phyloP scores from a whole-genome alignment of 2,888 invertebrate genomes.

The Choreutis nemorana region DNA sequence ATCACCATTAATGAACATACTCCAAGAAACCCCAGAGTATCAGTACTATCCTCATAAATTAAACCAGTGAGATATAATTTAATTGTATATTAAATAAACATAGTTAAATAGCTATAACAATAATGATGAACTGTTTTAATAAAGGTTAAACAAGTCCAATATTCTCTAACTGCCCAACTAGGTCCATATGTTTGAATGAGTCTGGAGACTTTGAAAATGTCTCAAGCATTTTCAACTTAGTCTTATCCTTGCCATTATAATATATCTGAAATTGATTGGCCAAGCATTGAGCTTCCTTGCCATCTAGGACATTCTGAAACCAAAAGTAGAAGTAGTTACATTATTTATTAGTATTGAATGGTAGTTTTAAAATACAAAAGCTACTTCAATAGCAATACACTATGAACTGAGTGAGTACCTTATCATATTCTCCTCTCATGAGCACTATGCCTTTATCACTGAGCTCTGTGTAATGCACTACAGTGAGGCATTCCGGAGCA shows the following conservation, averaged over 20 bases:
- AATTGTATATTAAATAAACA: neutral
- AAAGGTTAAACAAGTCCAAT: slow-evolving; percentile 34
- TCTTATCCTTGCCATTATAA: slow-evolving; percentile 72
- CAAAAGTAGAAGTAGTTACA: slow-evolving; percentile 8
- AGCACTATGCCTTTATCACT: slow-evolving; percentile 77
- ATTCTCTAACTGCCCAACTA: slow-evolving; percentile 78
- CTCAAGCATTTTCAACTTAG: slow-evolving; percentile 70
- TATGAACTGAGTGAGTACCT: slow-evolving; percentile 25
- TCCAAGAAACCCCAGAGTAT: slow-evolving; percentile 37
- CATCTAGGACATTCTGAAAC: slow-evolving; percentile 71
- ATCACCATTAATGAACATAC: slow-evolving; percentile 9
- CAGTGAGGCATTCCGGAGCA: slow-evolving; percentile 85
- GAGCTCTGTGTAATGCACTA: slow-evolving; percentile 82
- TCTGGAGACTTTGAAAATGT: slow-evolving; percentile 75
- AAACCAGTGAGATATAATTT: slow-evolving; percentile 20
- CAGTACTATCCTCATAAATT: slow-evolving; percentile 41
- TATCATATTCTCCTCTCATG: slow-evolving; percentile 88
- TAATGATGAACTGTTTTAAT: too few relatives aligned
- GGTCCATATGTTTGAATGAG: slow-evolving; percentile 83
- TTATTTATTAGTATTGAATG: neutral
- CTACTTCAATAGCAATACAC: too few relatives aligned
- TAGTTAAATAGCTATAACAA: neutral
- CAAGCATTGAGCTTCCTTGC: slow-evolving; percentile 84
- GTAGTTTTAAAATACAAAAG: too few relatives aligned
- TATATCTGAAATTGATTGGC: slow-evolving; percentile 88